These are phyloP conservation scores for Drosophila melanica DNA, from an alignment of 1,140 invertebrate species.

Conservation along the genomic window DNA sequence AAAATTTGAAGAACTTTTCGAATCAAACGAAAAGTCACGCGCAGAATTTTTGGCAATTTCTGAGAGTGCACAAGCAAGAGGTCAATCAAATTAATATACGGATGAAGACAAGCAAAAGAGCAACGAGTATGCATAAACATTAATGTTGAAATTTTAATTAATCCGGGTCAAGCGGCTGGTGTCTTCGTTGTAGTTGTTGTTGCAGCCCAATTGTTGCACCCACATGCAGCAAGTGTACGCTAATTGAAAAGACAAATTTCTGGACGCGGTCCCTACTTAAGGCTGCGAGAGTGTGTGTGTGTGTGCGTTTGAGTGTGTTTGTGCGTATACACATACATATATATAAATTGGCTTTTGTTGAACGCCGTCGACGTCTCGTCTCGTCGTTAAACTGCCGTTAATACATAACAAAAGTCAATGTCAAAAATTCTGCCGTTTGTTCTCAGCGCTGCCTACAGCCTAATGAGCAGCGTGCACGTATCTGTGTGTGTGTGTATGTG, in stretches of 20 bases:
- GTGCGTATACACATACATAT: not conserved
- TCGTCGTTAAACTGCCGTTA: slow-evolving; percentile 69
- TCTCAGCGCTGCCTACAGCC: slow-evolving; percentile 23
- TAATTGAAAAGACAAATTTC: slow-evolving; percentile 57
- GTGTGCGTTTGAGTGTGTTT: slow-evolving; percentile 8
- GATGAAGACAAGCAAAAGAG: too few species aligned
- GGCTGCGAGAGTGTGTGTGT: slow-evolving; percentile 1
- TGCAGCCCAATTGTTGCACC: slow-evolving; percentile 55
- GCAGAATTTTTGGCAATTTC: not conserved
- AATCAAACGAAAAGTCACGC: not conserved
- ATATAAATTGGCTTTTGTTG: slow-evolving; percentile 22
- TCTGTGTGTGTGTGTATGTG: not conserved
- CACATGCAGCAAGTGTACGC: slow-evolving; percentile 33
- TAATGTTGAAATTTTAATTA: slow-evolving; percentile 20
- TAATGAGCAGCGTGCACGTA: slow-evolving; percentile 19
- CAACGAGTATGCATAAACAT: slow-evolving; percentile 7
- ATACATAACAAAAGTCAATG: slow-evolving; percentile 73
- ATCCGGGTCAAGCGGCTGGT: slow-evolving; percentile 17
- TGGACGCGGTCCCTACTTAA: slow-evolving; percentile 5
- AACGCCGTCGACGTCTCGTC: slow-evolving; percentile 19
- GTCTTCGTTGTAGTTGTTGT: slow-evolving; percentile 2
- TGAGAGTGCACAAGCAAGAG: slow-evolving; percentile 29
- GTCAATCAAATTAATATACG: slow-evolving; percentile 11
- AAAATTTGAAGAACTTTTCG: not conserved
- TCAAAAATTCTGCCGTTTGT: slow-evolving; percentile 51